Base-by-base conservation (phyloP, 2,113 vertebrate species). In the Australoheros scitulus region DNA sequence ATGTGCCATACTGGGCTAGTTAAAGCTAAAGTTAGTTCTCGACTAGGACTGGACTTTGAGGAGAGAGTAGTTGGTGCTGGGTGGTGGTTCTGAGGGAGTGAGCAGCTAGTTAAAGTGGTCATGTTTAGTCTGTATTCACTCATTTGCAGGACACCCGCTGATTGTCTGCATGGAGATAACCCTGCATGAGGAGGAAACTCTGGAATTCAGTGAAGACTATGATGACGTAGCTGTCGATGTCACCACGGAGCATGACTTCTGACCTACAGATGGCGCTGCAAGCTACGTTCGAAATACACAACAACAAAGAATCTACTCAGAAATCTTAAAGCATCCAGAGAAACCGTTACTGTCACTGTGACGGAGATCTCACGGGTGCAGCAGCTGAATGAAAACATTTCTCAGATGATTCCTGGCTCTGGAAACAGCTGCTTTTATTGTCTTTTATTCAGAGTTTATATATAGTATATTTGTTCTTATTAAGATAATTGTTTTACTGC, bases 31-130 rank as follows among this genome's bases (percentile, higher is more conserved):
- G 57, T 13, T 1, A 22, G 32, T 63, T 11, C 61, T 64, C 3
- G 20, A 5, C 34, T 38, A 0, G 0, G 29, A 32, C 29, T 32
- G 29, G 5, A 32, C 29, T 32, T 32, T 32, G 29, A 32, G 29
- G 29, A 32, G 29, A 26, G 29, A 32, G 29, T 32, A 32, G 29
- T 32, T 32, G 29, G 29, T 5, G 32, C 4, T 32, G 32, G 32
- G 32, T 32, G 32, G 32, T 32, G 32, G 32, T 32, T 32, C 4
- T 32, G 61, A 22, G 61, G 20, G 61, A 64, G 36, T 2, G 32
- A 32, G 32, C 32, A 32, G 32, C 41, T 64, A 36, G 47, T 68
- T 68, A 68, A 68, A 11, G 22, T 68, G 64, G 14, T 68, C 2
- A 0, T 68, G 1, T 68, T 68, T 26, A 43, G 8, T 68, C 64